A percentile compares a stretch with the other conserved stretches of the same genome.
These are phyloP conservation scores for Diachasmimorpha longicaudata DNA, from an alignment of 1,140 invertebrate species.

Conservation along the genomic window DNA sequence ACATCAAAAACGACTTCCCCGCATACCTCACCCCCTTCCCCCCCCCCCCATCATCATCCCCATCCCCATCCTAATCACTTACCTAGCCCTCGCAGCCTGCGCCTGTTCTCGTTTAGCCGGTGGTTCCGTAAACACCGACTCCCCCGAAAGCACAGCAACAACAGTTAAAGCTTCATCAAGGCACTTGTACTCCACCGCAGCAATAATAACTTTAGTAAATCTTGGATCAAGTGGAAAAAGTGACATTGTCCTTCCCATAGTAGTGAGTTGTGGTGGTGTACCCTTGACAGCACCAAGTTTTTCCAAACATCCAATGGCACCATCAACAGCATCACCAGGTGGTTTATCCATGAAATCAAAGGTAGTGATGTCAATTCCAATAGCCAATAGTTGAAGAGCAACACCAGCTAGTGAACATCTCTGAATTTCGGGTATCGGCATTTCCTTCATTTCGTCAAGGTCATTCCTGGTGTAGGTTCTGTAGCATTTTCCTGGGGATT, in stretches of 20 bases:
- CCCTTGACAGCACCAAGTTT: slow-evolving; percentile 77
- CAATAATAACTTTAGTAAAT: slow-evolving; percentile 83
- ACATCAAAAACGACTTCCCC: too few relatives aligned
- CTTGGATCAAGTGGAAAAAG: slow-evolving; percentile 92
- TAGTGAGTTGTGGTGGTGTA: slow-evolving; percentile 72
- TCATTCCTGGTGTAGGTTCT: slow-evolving; percentile 78
- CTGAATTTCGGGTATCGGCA: slow-evolving; percentile 86
- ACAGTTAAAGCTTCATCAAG: slow-evolving; percentile 83
- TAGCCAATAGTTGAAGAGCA: slow-evolving; percentile 81
- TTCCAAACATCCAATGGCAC: slow-evolving; percentile 74
- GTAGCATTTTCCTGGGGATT: slow-evolving; percentile 83
- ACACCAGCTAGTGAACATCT: slow-evolving; percentile 79
- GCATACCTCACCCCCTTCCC: too few relatives aligned
- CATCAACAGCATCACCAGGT: slow-evolving; percentile 70
- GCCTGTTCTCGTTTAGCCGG: slow-evolving; percentile 59
- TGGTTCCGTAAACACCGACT: slow-evolving; percentile 67
- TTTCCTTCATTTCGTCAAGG: slow-evolving; percentile 74
- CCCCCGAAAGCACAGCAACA: slow-evolving; percentile 73
- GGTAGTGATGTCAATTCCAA: slow-evolving; percentile 79
- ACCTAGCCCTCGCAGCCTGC: slow-evolving; percentile 49
- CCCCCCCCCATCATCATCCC: too few relatives aligned
- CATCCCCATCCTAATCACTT: not conserved
- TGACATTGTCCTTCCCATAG: slow-evolving; percentile 84
- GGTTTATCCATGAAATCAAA: slow-evolving; percentile 95
- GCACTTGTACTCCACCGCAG: slow-evolving; percentile 79